Percentiles rank a stretch among this genome's conserved stretches.
Evolutionary conservation across 2,888 invertebrate species (phyloP).

Genomic region (Parnassius mnemosyne): DNA sequence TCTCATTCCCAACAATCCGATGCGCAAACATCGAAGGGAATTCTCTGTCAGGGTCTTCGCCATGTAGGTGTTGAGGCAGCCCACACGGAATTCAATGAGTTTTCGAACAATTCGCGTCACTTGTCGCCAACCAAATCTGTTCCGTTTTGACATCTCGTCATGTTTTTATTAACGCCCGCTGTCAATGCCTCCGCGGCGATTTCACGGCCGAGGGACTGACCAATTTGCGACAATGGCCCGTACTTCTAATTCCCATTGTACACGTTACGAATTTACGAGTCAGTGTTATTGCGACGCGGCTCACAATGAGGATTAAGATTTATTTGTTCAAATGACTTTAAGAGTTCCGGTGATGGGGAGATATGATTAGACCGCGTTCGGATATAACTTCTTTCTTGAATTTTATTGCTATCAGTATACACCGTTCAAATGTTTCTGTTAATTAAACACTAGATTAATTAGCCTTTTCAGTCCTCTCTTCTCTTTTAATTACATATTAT

Average conservation of each 20-base stretch:
- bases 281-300: slow-evolving; percentile 64
- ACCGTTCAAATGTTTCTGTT: too few species aligned
- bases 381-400: slow-evolving; percentile 34
- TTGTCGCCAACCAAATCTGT: slow-evolving; percentile 75
- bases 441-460: too few species aligned
- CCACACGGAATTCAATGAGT: slow-evolving; percentile 74
- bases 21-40: slow-evolving; percentile 67
- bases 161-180: slow-evolving; percentile 76
- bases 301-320: slow-evolving; percentile 70
- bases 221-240: slow-evolving; percentile 73
- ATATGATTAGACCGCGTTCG: slow-evolving; percentile 31
- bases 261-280: slow-evolving; percentile 60
- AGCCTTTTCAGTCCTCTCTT: too few species aligned
- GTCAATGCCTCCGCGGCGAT: slow-evolving; percentile 60
- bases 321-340: slow-evolving; percentile 74
- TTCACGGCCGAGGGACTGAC: slow-evolving; percentile 66
- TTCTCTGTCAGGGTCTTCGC: slow-evolving; percentile 43
- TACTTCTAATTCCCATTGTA: slow-evolving; percentile 75
- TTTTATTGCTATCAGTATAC: slow-evolving; percentile 31
- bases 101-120: slow-evolving; percentile 66
- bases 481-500: too few species aligned
- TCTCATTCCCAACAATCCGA: slow-evolving; percentile 57
- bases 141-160: slow-evolving; percentile 79
- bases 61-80: slow-evolving; percentile 65
- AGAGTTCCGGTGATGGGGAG: slow-evolving; percentile 46